A percentile compares a stretch with the other conserved stretches of the same genome.
Evolutionary conservation across 1,140 invertebrate species (phyloP).

Genomic region (Rhagoletis pomonella): DNA sequence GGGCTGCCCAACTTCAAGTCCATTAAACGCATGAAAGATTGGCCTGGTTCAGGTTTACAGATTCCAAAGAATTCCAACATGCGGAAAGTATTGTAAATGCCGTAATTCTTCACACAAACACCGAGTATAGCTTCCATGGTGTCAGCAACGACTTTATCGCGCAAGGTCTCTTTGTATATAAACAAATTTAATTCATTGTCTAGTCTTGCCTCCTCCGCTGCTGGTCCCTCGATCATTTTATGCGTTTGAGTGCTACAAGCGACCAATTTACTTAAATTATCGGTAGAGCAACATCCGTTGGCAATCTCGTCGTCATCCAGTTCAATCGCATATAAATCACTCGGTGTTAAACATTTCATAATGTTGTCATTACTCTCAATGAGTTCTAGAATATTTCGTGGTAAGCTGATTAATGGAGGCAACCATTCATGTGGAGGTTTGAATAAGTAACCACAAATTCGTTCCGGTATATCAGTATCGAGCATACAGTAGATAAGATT

Average conservation of each 20-base stretch:
- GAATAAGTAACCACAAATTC: slow-evolving; percentile 62
- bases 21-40: slow-evolving; percentile 69
- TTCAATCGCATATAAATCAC: slow-evolving; percentile 51
- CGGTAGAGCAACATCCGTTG: slow-evolving; percentile 36
- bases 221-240: background rate
- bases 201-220: background rate
- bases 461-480: slow-evolving; percentile 63
- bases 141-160: slow-evolving; percentile 80
- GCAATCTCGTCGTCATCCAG: slow-evolving; percentile 57
- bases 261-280: slow-evolving; percentile 18
- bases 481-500: slow-evolving; percentile 83
- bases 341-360: background rate
- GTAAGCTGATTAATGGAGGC: slow-evolving; percentile 75
- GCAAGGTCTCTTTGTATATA: slow-evolving; percentile 57
- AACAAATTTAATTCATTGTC: slow-evolving; percentile 54
- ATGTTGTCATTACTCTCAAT: slow-evolving; percentile 25
- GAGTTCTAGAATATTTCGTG: slow-evolving; percentile 59
- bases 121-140: slow-evolving; percentile 90
- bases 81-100: slow-evolving; percentile 76
- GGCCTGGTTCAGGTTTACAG: slow-evolving; percentile 75
- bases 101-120: slow-evolving; percentile 80
- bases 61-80: slow-evolving; percentile 85
- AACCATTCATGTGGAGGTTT: slow-evolving; percentile 77
- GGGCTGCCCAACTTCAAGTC: slow-evolving; percentile 65
- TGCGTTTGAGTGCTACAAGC: background rate